Percentiles rank a stretch among this genome's conserved stretches.
phyloP scores from a whole-genome alignment of 2,113 vertebrate genomes.

The human (Homo sapiens) region GRCh38 chr11:81345001-81345500 shows the following conservation, averaged over 20 bases:
- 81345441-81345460: background rate
- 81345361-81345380: background rate
- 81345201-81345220: background rate
- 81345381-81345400: background rate
- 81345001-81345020: background rate
- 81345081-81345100: background rate
- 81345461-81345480: background rate
- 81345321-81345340: background rate
- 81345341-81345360: background rate
- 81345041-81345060: conserved; percentile 22
- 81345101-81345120: conserved; percentile 2
- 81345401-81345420: background rate
- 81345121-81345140: background rate
- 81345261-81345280: background rate
- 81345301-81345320: background rate
- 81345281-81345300: background rate
- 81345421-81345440: background rate
- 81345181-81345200: background rate
- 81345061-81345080: background rate
- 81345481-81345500: accelerated
- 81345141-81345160: background rate
- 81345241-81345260: background rate
- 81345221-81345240: background rate
- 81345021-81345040: background rate
- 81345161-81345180: background rate